Evolutionary conservation across 1,140 invertebrate genomes (phyloP).

Genomic region (Cyclargus thomasi): DNA sequence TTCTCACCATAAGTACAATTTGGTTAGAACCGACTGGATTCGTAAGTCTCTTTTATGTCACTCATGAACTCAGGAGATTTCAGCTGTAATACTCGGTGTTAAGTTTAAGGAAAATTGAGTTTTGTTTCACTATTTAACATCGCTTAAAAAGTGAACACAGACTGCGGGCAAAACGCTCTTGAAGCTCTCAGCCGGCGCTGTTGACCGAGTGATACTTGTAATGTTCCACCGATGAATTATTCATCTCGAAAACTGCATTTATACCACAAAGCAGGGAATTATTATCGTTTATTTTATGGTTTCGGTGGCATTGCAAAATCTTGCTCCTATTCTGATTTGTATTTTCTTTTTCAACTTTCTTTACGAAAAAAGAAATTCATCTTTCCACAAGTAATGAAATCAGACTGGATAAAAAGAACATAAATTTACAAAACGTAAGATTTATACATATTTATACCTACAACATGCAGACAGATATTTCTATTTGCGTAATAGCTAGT

Average conservation of each 20-base stretch:
- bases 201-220: slow-evolving; percentile 43
- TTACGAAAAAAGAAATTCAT: not conserved
- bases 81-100: too few relatives aligned
- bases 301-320: not conserved
- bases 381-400: not conserved
- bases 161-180: slow-evolving; percentile 20
- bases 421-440: not conserved
- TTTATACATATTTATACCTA: too few relatives aligned
- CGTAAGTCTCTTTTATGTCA: too few relatives aligned
- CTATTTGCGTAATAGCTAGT: too few relatives aligned
- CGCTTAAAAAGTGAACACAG: slow-evolving; percentile 13
- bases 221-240: slow-evolving; percentile 42
- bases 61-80: not conserved
- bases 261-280: slow-evolving; percentile 8
- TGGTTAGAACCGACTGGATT: too few relatives aligned
- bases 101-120: not conserved
- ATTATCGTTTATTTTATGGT: slow-evolving; percentile 13
- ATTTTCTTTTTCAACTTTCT: not conserved
- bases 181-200: slow-evolving; percentile 36
- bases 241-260: slow-evolving; percentile 27
- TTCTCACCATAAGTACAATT: too few relatives aligned
- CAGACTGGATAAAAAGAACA: not conserved
- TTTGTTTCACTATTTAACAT: not conserved
- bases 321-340: not conserved
- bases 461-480: too few relatives aligned